Base-by-base conservation (phyloP, 2,888 invertebrate species). In the Noctua fimbriata region DNA sequence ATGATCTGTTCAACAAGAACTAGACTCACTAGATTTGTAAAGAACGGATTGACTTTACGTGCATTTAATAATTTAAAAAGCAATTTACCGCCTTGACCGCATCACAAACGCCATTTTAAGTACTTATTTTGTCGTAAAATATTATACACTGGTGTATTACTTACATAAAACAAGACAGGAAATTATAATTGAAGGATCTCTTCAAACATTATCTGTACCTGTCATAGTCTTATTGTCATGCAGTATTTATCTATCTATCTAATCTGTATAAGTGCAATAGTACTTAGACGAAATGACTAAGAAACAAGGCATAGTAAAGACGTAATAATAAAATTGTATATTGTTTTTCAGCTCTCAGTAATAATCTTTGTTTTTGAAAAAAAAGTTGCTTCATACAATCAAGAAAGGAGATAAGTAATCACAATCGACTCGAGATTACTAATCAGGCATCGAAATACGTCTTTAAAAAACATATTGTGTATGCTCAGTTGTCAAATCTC, bases 401-500 rank as follows among this genome's bases (percentile, higher is more conserved):
- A 73, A 76, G 47, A 73, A 55, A 41, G 16, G 36, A 60, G 49
- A 80, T 80, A 80, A 49, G 58, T 76, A 49, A 82, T 76, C 80
- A 76, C 58, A 58, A 58, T 77, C 44, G 1, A 24, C 10, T 44
- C 47, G 7, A 76, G 81, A 81, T 79, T 41, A 41, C 28, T 66
- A 12, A 81, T 58, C 47, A 44, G 24, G 10, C 58, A 67, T 21
- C 18, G 21, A 79, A 66, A 47, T 32, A 24, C 24, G 32, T 12
- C 47, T 44, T 28, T 47, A 24, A 14, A 72, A 60, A 63, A 60
- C 16, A 28, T 66, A n/a, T 74, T 44, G 21, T 55, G 14, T 55
- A 36, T 36, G 12, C 6, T 76, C 24, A 44, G 24, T 36, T 49
- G 32, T 69, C 41, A 82, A 76, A 67, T 82, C 24, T n/a, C 28